Base-by-base conservation (phyloP, 2,113 vertebrate species). In the Sylvietta virens region DNA sequence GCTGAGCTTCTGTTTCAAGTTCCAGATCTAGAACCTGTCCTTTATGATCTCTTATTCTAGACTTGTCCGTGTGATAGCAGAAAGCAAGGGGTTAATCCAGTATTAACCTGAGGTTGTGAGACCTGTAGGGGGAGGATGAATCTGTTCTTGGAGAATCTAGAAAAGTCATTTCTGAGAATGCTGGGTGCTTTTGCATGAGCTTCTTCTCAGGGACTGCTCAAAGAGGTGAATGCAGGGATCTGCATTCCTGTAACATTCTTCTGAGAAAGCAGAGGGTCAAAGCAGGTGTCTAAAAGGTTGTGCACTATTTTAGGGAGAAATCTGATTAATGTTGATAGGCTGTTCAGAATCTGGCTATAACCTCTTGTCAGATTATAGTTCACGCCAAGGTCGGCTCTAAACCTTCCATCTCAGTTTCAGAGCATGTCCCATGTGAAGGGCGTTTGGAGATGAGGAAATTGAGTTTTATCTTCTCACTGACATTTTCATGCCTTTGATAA, bases 231-330 rank as follows among this genome's bases (percentile, higher is more conserved):
- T 51, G 24, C 10, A 67, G 74, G 58, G n/a, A 69, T 89, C 64
- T 88, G 90, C 71, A 42, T 91, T 80, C 76, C 66, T 54, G 1
- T 50, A 6, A 44, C 7, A 2, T 90, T 93, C 79, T 76, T 64
- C 47, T 83, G 14, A 86, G 93, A 37, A 71, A 37, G 80, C 42
- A 42, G 27, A 26, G 1, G 33, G 83, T 79, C 93, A 88, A 94
- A 97, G 90, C 97, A 97, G 96, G 97, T 98, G 95, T 88, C 94
- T 87, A 2, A 97, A 97, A 97, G 95, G 94, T 97, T 97, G 91
- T 57, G 82, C 95, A 97, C 94, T 98, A 94, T 98, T 98, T 97
- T 90, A 93, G 84, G 96, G 96, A 95, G 96, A 96, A 97, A 97
- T 95, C 97, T 98, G 97, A 98, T 98, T 97, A 98, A 97, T 97